Percentiles rank a stretch among this genome's conserved stretches.
Conservation (phyloP, 2,797 vertebrate genomes). For the Hippocampus kuda region DNA sequence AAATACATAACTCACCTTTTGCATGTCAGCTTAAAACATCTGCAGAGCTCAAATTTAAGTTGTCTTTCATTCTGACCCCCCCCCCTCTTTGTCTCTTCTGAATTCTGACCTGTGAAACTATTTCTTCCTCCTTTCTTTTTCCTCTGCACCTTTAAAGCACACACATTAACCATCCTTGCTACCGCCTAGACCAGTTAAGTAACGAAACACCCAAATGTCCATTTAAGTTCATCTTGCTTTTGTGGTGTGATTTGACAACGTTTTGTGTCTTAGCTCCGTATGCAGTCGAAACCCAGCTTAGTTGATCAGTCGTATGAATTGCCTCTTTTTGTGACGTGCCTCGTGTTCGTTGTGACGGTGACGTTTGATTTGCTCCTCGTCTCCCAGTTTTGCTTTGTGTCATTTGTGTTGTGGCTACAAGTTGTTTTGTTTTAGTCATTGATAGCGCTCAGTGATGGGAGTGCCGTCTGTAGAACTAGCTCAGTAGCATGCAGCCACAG, state of each 20-base stretch:
- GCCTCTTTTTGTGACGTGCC: constrained; percentile 56
- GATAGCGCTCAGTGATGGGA: constrained; percentile 24
- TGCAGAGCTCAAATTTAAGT: constrained; percentile 78
- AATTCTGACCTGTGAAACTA: constrained; percentile 92
- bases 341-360: constrained; percentile 74
- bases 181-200: constrained; percentile 99
- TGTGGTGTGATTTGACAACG: constrained; percentile 25
- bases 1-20: constrained; percentile 14
- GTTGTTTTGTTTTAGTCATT: constrained; percentile 27
- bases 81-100: constrained; percentile 30
- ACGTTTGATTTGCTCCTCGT: constrained; percentile 65
- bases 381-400: constrained; percentile 61
- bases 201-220: constrained; percentile 68
- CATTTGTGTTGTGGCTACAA: constrained; percentile 34
- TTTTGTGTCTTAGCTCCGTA: constrained; percentile 21
- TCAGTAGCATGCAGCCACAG: constrained; percentile 10
- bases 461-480: constrained; percentile 23
- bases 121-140: constrained; percentile 91
- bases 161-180: constrained; percentile 99
- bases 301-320: constrained; percentile 12
- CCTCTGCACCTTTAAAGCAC: constrained; percentile 93
- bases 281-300: neutral
- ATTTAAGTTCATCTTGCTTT: constrained; percentile 32
- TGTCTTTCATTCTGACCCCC: constrained; percentile 70
- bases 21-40: constrained; percentile 85